Percentiles rank a stretch among this genome's conserved stretches.
Conservation (phyloP, 2,888 invertebrate genomes). For the Reticulitermes lucifugus region DNA sequence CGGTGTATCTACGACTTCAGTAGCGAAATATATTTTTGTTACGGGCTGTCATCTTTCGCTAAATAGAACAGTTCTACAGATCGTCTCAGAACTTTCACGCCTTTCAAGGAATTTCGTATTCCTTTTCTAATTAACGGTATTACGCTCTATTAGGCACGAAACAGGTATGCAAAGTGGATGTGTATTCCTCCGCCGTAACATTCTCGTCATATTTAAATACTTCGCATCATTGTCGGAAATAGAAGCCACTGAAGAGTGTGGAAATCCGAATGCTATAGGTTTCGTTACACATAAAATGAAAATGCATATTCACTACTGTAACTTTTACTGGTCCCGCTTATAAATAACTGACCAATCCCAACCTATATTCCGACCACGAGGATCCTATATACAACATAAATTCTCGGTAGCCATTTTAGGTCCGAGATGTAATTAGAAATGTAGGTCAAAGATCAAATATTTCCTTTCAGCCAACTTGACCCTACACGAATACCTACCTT, state of each 20-base stretch:
- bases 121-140: background rate
- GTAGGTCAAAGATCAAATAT: constrained; percentile 40
- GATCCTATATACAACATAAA: background rate
- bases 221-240: no score
- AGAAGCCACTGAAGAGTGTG: no score
- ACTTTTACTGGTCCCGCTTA: background rate
- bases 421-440: constrained; percentile 22
- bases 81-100: background rate
- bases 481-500: background rate
- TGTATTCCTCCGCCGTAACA: no score
- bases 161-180: no score
- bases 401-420: constrained; percentile 16
- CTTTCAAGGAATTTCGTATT: background rate
- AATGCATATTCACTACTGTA: background rate
- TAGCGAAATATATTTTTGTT: background rate
- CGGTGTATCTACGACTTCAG: constrained; percentile 9
- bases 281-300: background rate
- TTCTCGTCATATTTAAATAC: background rate
- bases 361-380: background rate
- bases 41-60: background rate
- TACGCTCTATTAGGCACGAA: no score
- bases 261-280: no score
- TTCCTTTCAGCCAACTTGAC: constrained; percentile 32
- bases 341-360: constrained; percentile 12
- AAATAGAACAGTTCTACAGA: background rate